Conservation (phyloP, 2,888 invertebrate species). For the Antitype chi region DNA sequence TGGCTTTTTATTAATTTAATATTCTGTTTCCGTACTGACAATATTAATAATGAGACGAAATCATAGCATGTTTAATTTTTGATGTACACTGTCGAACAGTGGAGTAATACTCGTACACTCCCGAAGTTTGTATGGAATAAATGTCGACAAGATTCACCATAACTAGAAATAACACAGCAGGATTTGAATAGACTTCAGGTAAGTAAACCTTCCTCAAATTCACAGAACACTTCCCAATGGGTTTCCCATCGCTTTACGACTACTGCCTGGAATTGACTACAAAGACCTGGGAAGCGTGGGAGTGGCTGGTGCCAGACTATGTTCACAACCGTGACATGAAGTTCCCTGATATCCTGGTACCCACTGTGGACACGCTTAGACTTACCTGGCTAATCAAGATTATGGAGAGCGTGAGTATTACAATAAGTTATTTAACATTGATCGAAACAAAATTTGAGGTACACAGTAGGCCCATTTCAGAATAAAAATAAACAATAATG, state of each 20-base stretch:
- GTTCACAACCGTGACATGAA: slow-evolving; percentile 92
- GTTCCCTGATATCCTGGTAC: slow-evolving; percentile 96
- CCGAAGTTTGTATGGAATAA: too few species aligned
- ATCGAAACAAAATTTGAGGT: background rate
- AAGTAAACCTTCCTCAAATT: too few species aligned
- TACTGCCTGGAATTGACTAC: slow-evolving; percentile 94
- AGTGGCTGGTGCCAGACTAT: slow-evolving; percentile 94
- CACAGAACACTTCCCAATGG: slow-evolving; percentile 94
- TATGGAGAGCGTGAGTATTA: slow-evolving; percentile 92
- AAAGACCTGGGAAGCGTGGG: slow-evolving; percentile 96
- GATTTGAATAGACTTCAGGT: background rate
- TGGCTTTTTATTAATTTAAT: too few species aligned
- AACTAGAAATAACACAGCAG: too few species aligned
- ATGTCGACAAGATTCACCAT: too few species aligned
- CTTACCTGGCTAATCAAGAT: slow-evolving; percentile 94
- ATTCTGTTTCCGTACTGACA: too few species aligned
- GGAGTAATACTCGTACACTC: too few species aligned
- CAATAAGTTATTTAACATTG: background rate
- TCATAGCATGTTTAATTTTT: too few species aligned
- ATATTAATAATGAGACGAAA: too few species aligned
- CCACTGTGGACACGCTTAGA: slow-evolving; percentile 96
- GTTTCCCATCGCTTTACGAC: slow-evolving; percentile 94
- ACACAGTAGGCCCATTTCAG: background rate
- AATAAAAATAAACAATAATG: background rate
- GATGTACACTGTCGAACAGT: too few species aligned